These are phyloP conservation scores for Homalodisca vitripennis DNA, from an alignment of 1,140 invertebrate genomes.

Conservation along the genomic window DNA sequence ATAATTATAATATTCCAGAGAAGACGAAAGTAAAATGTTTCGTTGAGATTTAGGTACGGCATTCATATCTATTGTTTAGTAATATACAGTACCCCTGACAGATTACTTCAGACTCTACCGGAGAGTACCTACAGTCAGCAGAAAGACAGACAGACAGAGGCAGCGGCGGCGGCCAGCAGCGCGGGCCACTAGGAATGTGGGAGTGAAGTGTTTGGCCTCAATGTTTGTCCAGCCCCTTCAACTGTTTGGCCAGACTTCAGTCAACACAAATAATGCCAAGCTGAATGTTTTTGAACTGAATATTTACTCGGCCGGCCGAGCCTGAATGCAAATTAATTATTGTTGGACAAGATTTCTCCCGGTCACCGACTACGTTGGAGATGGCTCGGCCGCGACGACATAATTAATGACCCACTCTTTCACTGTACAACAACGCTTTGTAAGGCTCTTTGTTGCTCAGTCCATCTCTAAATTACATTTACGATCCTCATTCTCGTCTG, in stretches of 20 bases:
- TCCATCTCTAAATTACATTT: too few relatives aligned
- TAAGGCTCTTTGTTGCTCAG: too few relatives aligned
- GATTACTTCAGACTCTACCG: too few relatives aligned
- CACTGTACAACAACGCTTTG: not conserved
- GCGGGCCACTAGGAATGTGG: constrained; percentile 7
- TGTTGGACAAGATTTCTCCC: not conserved
- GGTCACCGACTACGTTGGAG: not conserved
- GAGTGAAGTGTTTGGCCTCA: constrained; percentile 1
- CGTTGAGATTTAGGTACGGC: too few relatives aligned
- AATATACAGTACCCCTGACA: too few relatives aligned
- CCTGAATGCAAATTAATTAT: constrained; percentile 21
- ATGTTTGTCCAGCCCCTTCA: constrained; percentile 20
- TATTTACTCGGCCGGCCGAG: constrained; percentile 1
- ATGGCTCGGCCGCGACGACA: not conserved
- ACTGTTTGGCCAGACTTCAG: constrained; percentile 18
- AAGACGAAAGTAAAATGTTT: too few relatives aligned
- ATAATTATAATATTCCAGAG: too few relatives aligned
- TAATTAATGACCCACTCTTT: not conserved
- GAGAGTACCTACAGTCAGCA: too few relatives aligned
- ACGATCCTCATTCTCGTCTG: too few relatives aligned
- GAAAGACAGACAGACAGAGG: not conserved
- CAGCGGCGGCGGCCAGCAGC: not conserved
- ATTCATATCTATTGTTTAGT: too few relatives aligned
- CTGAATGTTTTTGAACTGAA: constrained; percentile 23
- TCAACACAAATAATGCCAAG: constrained; percentile 25